Conservation (phyloP, 53 echinoderm and acorn worm species). For the Echinometra lucunter region DNA sequence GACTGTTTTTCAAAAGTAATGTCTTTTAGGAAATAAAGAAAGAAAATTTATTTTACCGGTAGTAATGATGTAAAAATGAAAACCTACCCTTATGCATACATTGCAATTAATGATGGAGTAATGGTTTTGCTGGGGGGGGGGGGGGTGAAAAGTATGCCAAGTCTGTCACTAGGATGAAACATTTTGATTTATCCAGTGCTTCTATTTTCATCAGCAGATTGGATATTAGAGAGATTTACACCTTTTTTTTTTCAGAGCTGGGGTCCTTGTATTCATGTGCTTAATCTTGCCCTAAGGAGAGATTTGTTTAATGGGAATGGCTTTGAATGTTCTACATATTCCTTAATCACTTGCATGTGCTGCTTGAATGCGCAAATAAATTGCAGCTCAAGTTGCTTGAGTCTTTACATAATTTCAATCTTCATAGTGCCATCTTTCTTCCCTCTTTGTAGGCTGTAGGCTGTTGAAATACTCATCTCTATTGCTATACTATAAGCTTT, state of each 20-base stretch:
- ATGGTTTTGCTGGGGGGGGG: not conserved
- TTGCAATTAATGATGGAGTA: not conserved
- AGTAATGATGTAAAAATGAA: not conserved
- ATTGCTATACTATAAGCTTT: not conserved
- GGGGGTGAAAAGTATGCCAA: not conserved
- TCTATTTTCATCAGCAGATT: not conserved
- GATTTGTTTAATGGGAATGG: not conserved
- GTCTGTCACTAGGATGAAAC: not conserved
- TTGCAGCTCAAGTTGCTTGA: not conserved
- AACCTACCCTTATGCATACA: not conserved
- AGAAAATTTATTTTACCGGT: too few species aligned
- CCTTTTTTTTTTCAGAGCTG: not conserved
- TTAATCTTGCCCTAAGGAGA: not conserved
- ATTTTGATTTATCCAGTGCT: not conserved
- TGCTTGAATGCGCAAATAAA: not conserved
- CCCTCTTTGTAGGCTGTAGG: not conserved
- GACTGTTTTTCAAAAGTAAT: not conserved
- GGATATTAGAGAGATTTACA: not conserved
- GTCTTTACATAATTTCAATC: not conserved
- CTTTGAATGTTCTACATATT: not conserved
- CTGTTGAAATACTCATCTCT: not conserved
- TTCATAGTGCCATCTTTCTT: not conserved
- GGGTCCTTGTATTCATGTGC: not conserved
- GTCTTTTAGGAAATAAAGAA: not conserved
- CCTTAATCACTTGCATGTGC: not conserved